A percentile compares a stretch with the other conserved stretches of the same genome.
These are phyloP conservation scores for Drosophila pectinifera DNA, from an alignment of 1,140 invertebrate genomes.

Conservation along the genomic window DNA sequence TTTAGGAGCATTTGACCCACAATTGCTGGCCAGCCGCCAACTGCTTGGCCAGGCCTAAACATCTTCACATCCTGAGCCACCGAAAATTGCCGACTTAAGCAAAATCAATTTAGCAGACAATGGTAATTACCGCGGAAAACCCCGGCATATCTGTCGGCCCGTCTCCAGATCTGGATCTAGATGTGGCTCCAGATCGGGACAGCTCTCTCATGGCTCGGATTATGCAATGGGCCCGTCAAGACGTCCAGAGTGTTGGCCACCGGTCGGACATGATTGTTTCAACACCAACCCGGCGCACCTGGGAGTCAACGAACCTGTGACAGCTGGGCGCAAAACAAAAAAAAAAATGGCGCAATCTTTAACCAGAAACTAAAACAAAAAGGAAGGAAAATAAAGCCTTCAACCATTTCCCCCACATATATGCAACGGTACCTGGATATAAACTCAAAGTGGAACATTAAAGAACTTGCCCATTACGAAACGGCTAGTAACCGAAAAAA, in stretches of 20 bases:
- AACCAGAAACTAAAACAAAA: conserved; percentile 24
- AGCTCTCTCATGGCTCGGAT: conserved; percentile 46
- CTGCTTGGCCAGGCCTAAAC: conserved; percentile 28
- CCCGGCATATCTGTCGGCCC: conserved; percentile 30
- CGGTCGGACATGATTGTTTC: conserved; percentile 75
- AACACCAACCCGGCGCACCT: conserved; percentile 54
- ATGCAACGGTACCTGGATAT: conserved; percentile 70
- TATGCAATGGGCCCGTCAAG: conserved; percentile 69
- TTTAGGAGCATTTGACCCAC: conserved; percentile 38
- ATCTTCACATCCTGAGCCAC: conserved; percentile 57
- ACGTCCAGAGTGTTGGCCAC: conserved; percentile 51
- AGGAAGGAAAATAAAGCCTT: conserved; percentile 30
- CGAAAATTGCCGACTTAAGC: conserved; percentile 61
- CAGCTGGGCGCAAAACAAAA: conserved; percentile 67
- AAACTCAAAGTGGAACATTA: conserved; percentile 74
- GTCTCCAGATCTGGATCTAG: conserved; percentile 8
- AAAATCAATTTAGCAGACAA: conserved; percentile 73
- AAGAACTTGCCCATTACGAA: conserved; percentile 62
- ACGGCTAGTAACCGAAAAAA: conserved; percentile 42
- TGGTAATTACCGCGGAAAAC: conserved; percentile 35
- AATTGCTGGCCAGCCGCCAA: conserved; percentile 35
- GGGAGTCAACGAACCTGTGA: conserved; percentile 77
- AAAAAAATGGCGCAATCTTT: conserved; percentile 50
- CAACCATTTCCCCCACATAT: conserved; percentile 43
- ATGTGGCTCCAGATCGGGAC: conserved; percentile 6